These are phyloP conservation scores for Lycopodina hypogea DNA, from an alignment of 37 sponge, comb jelly and placozoan species.

Conservation along the genomic window DNA sequence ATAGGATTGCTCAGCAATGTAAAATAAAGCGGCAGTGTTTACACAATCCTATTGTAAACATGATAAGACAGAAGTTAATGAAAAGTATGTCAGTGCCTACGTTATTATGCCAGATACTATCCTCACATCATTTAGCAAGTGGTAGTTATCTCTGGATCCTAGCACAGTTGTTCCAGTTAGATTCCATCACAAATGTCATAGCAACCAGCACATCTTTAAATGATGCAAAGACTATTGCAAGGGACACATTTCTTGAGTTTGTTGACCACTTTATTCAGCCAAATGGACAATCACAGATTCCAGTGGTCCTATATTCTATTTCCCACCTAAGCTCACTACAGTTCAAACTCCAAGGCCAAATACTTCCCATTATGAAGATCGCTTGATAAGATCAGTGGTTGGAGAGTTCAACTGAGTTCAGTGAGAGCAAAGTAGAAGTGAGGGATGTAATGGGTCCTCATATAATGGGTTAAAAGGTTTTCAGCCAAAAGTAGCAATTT, in stretches of 20 bases:
- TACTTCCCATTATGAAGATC: constrained; percentile 29
- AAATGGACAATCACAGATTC: constrained; percentile 48
- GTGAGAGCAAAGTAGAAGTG: neutral
- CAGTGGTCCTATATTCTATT: constrained; percentile 30
- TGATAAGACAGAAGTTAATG: constrained; percentile 29
- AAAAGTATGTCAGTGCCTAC: constrained; percentile 15
- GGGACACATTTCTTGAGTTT: constrained; percentile 25
- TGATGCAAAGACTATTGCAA: too few relatives aligned
- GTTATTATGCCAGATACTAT: constrained; percentile 29
- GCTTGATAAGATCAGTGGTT: constrained; percentile 25
- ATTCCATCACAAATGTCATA: constrained; percentile 32
- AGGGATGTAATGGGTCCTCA: constrained; percentile 26
- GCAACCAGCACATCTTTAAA: neutral
- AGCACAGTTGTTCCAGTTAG: constrained; percentile 23
- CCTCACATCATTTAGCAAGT: constrained; percentile 15
- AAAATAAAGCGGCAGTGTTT: constrained; percentile 26
- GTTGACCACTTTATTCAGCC: constrained; percentile 37
- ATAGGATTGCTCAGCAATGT: constrained; percentile 14
- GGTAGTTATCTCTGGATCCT: constrained; percentile 39
- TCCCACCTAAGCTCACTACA: constrained; percentile 36
- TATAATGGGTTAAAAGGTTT: constrained; percentile 33
- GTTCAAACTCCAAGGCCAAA: constrained; percentile 36
- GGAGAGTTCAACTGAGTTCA: constrained; percentile 31
- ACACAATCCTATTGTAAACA: constrained; percentile 21
- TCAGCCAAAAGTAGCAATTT: constrained; percentile 32